Conservation (phyloP, 1,140 invertebrate species). For the Anadara kagoshimensis region DNA sequence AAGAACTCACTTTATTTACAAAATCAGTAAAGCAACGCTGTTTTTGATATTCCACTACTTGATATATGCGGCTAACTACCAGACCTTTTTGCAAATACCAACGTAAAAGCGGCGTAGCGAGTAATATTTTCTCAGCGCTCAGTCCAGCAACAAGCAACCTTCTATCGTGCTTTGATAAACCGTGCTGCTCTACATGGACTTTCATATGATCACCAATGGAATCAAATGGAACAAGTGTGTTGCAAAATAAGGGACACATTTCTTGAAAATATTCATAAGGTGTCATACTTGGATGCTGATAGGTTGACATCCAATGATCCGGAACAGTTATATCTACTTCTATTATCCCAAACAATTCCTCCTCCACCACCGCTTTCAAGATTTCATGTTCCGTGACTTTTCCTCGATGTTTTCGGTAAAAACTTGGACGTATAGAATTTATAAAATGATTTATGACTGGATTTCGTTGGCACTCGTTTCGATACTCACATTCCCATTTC, state of each 20-base stretch:
- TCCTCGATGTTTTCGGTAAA: constrained; percentile 20
- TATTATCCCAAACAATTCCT: constrained; percentile 33
- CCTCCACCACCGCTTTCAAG: background rate
- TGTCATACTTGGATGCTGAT: background rate
- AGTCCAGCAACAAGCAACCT: constrained; percentile 35
- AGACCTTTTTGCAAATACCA: constrained; percentile 49
- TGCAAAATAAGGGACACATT: constrained; percentile 36
- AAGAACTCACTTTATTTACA: constrained; percentile 35
- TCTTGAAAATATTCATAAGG: constrained; percentile 20
- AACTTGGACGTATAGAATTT: background rate
- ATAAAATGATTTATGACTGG: background rate
- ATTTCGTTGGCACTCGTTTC: background rate
- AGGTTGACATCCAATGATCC: background rate
- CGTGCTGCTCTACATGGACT: constrained; percentile 20
- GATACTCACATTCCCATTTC: constrained; percentile 27
- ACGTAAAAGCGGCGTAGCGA: constrained; percentile 40
- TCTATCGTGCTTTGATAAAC: constrained; percentile 33
- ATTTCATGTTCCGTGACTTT: constrained; percentile 13
- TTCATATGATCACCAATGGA: constrained; percentile 42
- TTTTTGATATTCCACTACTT: constrained; percentile 39
- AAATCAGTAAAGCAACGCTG: constrained; percentile 29
- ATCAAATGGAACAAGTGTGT: constrained; percentile 26
- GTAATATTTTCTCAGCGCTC: constrained; percentile 33
- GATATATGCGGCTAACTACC: constrained; percentile 31
- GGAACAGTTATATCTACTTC: constrained; percentile 39